Base-by-base conservation (phyloP, 2,888 invertebrate species). In the Phymatocera aterrima region DNA sequence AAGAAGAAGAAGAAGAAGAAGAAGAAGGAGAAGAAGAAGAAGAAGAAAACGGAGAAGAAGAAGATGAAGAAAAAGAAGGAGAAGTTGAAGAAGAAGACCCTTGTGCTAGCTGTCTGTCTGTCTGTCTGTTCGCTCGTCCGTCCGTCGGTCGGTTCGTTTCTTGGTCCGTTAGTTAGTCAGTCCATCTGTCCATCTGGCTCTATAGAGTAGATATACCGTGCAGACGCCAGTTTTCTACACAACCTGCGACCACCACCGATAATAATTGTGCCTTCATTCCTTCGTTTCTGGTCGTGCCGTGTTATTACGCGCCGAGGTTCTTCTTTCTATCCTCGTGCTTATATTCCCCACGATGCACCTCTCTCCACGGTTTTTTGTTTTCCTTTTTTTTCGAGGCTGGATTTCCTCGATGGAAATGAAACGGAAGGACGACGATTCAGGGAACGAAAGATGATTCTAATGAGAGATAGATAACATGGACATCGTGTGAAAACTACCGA, bases 291-390 rank as follows among this genome's bases (percentile, higher is more conserved):
- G 78, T 78, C 60, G 84, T 84, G 86, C 87, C 84, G 86, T 87
- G 83, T 88, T 87, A 88, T 88, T 88, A 88, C 86, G 83, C 84
- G 82, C 85, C 80, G 37, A 64, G 61, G 37, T 80, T 83, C 78
- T 82, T 74, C 78, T 82, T 82, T 74, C 78, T 82, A 78, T 81
- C 80, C 65, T 80, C 86, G 85, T 87, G 12, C 68, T 86, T 87
- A 87, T 87, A 88, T 83, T 81, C 82, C 79, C 81, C 78, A 84
- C 86, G 87, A 88, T 88, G 87, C 87, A 86, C 87, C 87, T 88
- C 21, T 34, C 37, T 15, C 18, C 12, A 21, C 31, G n/a, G 31
- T 12, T 18, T n/a, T 40, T 5, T 40, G n/a, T 64, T 28, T 28
- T 15, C 3, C n/a, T 46, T n/a, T 51, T 51, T 21, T 51, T 18